Conservation (phyloP, 2,888 invertebrate genomes). For the Cephus spinipes region DNA sequence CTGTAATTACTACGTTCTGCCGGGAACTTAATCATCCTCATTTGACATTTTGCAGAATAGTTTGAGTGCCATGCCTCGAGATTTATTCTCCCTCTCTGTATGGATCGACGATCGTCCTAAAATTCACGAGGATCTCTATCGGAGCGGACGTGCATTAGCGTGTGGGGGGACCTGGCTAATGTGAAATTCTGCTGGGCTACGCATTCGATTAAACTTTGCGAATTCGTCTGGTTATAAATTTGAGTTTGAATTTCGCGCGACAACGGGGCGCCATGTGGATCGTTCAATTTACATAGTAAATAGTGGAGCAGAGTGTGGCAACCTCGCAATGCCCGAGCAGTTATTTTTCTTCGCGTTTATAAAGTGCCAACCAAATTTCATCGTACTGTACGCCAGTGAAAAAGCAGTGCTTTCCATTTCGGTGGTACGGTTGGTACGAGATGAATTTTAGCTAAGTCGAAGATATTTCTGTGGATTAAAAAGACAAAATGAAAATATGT, state of each 20-base stretch:
- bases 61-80: neutral
- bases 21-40: neutral
- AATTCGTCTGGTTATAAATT: neutral
- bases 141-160: neutral
- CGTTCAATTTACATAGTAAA: neutral
- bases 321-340: neutral
- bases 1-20: neutral
- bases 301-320: neutral
- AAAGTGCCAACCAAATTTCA: neutral
- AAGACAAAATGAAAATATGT: neutral
- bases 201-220: neutral
- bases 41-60: neutral
- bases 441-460: neutral
- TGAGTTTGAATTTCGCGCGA: neutral
- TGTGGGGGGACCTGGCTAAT: neutral
- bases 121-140: neutral
- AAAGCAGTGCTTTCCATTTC: neutral
- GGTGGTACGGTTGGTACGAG: neutral
- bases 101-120: neutral
- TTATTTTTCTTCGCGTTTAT: neutral
- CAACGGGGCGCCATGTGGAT: neutral
- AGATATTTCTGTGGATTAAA: neutral
- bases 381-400: neutral
- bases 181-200: neutral
- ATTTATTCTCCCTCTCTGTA: neutral